Base-by-base conservation (phyloP, 2,888 invertebrate species). In the Gerris lacustris region DNA sequence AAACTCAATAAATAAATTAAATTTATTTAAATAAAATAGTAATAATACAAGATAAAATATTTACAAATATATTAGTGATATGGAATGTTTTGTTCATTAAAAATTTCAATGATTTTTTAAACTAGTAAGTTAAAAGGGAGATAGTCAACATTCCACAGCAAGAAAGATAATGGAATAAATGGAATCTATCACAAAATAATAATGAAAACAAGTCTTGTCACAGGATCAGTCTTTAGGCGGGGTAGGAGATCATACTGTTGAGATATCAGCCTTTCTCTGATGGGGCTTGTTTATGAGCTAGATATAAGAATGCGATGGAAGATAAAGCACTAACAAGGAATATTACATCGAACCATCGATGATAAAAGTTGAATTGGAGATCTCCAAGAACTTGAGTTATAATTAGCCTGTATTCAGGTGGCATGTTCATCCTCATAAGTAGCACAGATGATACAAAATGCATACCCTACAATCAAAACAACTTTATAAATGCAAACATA, bases 281-380 rank as follows among this genome's bases (percentile, higher is more conserved):
- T 7, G 85, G 85, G n/a, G 88, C 87, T 77, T 91, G 91, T 78
- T 96, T 96, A 79, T 96, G 96, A 15, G 97, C 96, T 76, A 99
- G 83, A 83, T 97, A 98, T 70, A 99, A 82, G 74, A 98, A 96
- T 74, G 92, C 89, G 77, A 99, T 97, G 74, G 96, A 96, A 17
- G 95, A 93, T 63, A 99, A 81, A 0, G 99, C 98, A 79, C 96
- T 96, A 44, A 99, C 92, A 72, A 99, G 84, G 81, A 99, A 99
- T 79, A 99, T 99, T 6, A 99, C 98, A 81, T 99, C 99, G 80
- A 99, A 99, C 99, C 99, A 99, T 73, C 99, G 86, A 80, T 99
- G 99, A 80, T 99, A 99, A 84, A 99, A 99, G 80, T 94, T 96
- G 78, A 99, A 99, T 81, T 99, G 97, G 73, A 99, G 82, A 79